A percentile compares a stretch with the other conserved stretches of the same genome.
phyloP scores from a whole-genome alignment of 2,888 invertebrate species.

The Punctoribates punctum region DNA sequence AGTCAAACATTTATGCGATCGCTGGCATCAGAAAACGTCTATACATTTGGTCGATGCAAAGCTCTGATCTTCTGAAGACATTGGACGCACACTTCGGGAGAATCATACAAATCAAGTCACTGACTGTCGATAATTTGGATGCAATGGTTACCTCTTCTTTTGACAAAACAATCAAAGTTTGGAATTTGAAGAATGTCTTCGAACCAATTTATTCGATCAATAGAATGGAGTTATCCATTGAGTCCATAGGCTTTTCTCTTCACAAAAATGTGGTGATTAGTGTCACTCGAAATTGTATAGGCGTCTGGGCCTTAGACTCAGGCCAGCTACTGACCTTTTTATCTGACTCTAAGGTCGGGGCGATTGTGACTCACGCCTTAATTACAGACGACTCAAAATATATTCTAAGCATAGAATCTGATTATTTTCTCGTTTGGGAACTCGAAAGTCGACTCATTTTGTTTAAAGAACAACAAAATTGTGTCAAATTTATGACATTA shows the following conservation, averaged over 20 bases:
- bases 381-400: constrained; percentile 78
- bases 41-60: constrained; percentile 86
- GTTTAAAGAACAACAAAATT: constrained; percentile 76
- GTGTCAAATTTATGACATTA: constrained; percentile 70
- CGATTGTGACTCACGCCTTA: constrained; percentile 87
- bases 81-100: constrained; percentile 95
- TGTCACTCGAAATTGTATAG: constrained; percentile 88
- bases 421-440: constrained; percentile 85
- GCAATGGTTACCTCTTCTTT: constrained; percentile 88
- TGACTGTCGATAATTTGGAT: constrained; percentile 69
- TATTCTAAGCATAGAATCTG: constrained; percentile 86
- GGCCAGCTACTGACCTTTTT: constrained; percentile 79
- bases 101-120: constrained; percentile 82
- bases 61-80: constrained; percentile 76
- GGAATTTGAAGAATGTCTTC: constrained; percentile 98
- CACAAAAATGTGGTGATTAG: constrained; percentile 79
- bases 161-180: constrained; percentile 94
- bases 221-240: constrained; percentile 89
- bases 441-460: constrained; percentile 65
- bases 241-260: constrained; percentile 65
- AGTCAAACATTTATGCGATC: constrained; percentile 82
- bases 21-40: constrained; percentile 92
- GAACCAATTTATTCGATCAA: constrained; percentile 96
- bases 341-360: constrained; percentile 85
- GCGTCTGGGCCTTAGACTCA: constrained; percentile 84